Evolutionary conservation across 2,888 invertebrate species (phyloP).

Genomic region (Polylopha cassiicola): DNA sequence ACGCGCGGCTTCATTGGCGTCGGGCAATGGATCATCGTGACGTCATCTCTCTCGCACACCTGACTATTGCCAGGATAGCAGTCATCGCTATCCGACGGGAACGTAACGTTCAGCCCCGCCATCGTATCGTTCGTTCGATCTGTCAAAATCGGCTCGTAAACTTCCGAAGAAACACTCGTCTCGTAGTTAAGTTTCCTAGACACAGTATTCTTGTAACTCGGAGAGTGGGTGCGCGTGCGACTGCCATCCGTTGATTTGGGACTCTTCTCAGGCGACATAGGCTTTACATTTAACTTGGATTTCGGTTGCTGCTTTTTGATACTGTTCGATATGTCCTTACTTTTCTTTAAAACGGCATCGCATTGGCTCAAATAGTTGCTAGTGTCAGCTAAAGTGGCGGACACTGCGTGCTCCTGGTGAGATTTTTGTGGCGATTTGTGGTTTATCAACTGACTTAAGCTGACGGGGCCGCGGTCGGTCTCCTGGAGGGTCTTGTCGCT

Average conservation of each 20-base stretch:
- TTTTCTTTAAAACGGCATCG: constrained; percentile 54
- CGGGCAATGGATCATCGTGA: constrained; percentile 31
- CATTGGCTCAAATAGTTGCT: constrained; percentile 55
- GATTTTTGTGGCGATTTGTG: constrained; percentile 40
- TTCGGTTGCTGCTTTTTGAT: constrained; percentile 41
- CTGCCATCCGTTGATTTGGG: constrained; percentile 36
- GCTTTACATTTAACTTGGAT: background rate
- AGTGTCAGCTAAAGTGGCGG: constrained; percentile 52
- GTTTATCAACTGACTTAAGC: constrained; percentile 63
- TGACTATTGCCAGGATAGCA: constrained; percentile 24
- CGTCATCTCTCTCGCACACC: constrained; percentile 28
- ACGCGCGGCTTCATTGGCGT: constrained; percentile 24
- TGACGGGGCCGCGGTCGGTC: constrained; percentile 54
- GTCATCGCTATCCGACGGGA: constrained; percentile 62
- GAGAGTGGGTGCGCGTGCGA: constrained; percentile 47
- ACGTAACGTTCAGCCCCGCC: constrained; percentile 68
- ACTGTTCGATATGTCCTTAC: constrained; percentile 52
- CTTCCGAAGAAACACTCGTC: constrained; percentile 51
- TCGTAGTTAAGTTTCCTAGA: constrained; percentile 58
- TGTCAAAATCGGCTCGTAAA: constrained; percentile 55
- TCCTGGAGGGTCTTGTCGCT: constrained; percentile 38
- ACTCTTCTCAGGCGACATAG: background rate
- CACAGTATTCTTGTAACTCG: constrained; percentile 31
- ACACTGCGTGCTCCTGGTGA: constrained; percentile 37
- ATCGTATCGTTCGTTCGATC: constrained; percentile 72